Percentiles rank a stretch among this genome's conserved stretches.
These are phyloP conservation scores for Acanthosepion pharaonis DNA, from an alignment of 2,888 invertebrate species.

Conservation along the genomic window DNA sequence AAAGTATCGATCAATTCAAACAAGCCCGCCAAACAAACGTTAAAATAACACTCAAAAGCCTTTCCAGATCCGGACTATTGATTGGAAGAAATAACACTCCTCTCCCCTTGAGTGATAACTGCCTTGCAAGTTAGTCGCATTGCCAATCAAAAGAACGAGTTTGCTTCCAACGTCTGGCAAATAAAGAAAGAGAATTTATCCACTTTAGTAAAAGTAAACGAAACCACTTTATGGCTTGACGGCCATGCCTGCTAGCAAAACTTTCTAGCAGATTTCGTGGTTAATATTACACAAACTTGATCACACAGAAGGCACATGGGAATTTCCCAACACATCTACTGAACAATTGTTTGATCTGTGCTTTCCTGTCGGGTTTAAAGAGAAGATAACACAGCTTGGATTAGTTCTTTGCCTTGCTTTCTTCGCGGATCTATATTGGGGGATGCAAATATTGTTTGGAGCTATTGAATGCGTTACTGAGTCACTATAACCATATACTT, in stretches of 20 bases:
- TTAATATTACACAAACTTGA: background rate
- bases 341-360: background rate
- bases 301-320: background rate
- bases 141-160: background rate
- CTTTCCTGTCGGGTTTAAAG: background rate
- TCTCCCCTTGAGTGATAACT: background rate
- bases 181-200: background rate
- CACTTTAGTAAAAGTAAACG: background rate
- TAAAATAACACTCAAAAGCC: background rate
- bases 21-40: background rate
- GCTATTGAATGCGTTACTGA: too few relatives aligned
- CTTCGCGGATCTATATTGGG: rapidly evolving
- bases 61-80: background rate
- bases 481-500: too few relatives aligned
- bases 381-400: background rate
- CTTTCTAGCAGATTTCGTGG: background rate
- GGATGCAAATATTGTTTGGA: too few relatives aligned
- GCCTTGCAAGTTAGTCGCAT: background rate
- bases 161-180: background rate
- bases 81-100: background rate
- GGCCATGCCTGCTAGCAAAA: background rate
- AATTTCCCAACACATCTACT: background rate
- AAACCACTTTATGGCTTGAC: background rate
- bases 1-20: background rate
- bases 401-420: background rate